Conservation (phyloP, 2,113 vertebrate species). For the Pardalotus punctatus region DNA sequence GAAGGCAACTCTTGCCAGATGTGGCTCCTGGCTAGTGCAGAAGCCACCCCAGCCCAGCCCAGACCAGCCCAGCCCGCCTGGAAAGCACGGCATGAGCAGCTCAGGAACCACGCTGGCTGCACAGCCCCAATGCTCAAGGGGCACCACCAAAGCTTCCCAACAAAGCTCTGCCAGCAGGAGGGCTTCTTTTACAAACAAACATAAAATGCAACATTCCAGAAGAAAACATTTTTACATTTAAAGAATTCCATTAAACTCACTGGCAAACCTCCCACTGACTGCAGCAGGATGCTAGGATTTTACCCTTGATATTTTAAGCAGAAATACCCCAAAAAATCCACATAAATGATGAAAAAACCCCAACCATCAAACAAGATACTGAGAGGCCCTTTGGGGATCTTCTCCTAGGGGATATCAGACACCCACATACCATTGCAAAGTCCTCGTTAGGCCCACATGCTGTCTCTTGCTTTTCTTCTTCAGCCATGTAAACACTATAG, state of each 20-base stretch:
- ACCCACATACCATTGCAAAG: neutral
- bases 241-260: neutral
- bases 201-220: neutral
- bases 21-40: neutral
- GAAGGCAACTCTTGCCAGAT: neutral
- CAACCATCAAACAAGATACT: neutral
- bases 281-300: neutral
- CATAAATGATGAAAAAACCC: neutral
- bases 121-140: accelerated
- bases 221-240: neutral
- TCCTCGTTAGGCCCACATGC: neutral
- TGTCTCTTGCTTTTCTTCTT: neutral
- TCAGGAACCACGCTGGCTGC: neutral
- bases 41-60: neutral
- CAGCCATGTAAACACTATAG: neutral
- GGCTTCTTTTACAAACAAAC: neutral
- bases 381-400: neutral
- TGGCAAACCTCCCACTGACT: neutral
- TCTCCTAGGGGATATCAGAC: neutral
- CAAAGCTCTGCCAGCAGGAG: accelerated
- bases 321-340: neutral
- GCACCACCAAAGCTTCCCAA: neutral
- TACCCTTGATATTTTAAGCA: neutral
- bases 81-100: neutral
- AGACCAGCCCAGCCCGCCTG: neutral